phyloP scores from a whole-genome alignment of 2,888 invertebrate genomes.

The Leptarthrus brevirostris region DNA sequence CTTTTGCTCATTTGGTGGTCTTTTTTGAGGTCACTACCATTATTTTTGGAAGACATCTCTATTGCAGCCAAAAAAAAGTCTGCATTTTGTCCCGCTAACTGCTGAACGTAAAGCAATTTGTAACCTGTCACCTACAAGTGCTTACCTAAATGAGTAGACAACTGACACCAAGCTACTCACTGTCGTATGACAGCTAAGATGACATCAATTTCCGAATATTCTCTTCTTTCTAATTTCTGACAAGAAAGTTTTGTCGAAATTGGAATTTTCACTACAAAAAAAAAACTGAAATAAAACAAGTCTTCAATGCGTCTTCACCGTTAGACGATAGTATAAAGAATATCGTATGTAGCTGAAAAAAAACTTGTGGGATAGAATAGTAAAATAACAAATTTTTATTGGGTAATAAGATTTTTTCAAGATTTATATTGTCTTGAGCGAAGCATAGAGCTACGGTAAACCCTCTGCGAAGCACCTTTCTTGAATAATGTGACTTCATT shows the following conservation, averaged over 20 bases:
- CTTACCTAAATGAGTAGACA: neutral
- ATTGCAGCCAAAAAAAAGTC: neutral
- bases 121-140: slow-evolving; percentile 21
- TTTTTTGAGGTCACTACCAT: neutral
- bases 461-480: too few species aligned
- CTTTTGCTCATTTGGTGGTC: slow-evolving; percentile 15
- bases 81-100: neutral
- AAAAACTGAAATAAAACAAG: slow-evolving; percentile 6
- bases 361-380: slow-evolving; percentile 11
- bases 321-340: slow-evolving; percentile 22
- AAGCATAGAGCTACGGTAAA: too few species aligned
- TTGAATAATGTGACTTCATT: too few species aligned
- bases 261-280: slow-evolving; percentile 14
- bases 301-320: slow-evolving; percentile 6
- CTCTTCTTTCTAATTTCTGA: neutral
- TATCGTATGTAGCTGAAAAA: neutral
- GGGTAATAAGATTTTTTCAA: neutral
- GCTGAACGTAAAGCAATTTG: slow-evolving; percentile 27
- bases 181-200: slow-evolving; percentile 15
- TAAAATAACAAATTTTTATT: slow-evolving; percentile 30
- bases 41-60: neutral
- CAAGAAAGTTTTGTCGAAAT: slow-evolving; percentile 9
- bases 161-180: neutral
- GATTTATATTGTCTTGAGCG: too few species aligned
- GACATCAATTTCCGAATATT: slow-evolving; percentile 33